phyloP scores from a whole-genome alignment of 2,888 invertebrate species.

The Lasioglossum lativentre region DNA sequence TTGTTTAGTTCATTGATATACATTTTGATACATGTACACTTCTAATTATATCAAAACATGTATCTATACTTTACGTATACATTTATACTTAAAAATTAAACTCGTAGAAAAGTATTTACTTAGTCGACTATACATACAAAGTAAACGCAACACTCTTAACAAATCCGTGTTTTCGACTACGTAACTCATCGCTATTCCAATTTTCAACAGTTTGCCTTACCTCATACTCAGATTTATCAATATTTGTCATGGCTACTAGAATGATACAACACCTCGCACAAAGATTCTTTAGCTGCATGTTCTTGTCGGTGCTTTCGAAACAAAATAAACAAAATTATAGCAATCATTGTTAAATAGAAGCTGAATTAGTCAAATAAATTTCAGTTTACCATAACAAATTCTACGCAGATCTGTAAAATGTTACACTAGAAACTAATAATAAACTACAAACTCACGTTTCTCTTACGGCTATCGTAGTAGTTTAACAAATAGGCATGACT shows the following conservation, averaged over 20 bases:
- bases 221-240: conserved; percentile 61
- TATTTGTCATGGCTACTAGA: conserved; percentile 67
- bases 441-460: conserved; percentile 23
- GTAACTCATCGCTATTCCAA: conserved; percentile 4
- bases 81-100: not conserved
- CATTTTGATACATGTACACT: not conserved
- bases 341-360: conserved; percentile 46
- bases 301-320: conserved; percentile 51
- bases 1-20: conserved; percentile 34
- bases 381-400: conserved; percentile 47
- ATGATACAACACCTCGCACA: conserved; percentile 24
- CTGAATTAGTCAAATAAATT: conserved; percentile 57
- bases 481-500: conserved; percentile 59
- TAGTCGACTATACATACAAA: conserved; percentile 11
- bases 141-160: conserved; percentile 18
- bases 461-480: conserved; percentile 10
- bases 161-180: conserved; percentile 33
- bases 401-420: conserved; percentile 69
- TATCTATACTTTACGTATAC: not conserved
- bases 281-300: conserved; percentile 31
- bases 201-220: conserved; percentile 6
- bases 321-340: conserved; percentile 7
- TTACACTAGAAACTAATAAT: conserved; percentile 47
- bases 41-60: conserved; percentile 1
- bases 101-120: not conserved